Percentiles rank a stretch among this genome's conserved stretches.
Evolutionary conservation across 2,113 vertebrate species (phyloP).

Genomic region (Antidorcas marsupialis): DNA sequence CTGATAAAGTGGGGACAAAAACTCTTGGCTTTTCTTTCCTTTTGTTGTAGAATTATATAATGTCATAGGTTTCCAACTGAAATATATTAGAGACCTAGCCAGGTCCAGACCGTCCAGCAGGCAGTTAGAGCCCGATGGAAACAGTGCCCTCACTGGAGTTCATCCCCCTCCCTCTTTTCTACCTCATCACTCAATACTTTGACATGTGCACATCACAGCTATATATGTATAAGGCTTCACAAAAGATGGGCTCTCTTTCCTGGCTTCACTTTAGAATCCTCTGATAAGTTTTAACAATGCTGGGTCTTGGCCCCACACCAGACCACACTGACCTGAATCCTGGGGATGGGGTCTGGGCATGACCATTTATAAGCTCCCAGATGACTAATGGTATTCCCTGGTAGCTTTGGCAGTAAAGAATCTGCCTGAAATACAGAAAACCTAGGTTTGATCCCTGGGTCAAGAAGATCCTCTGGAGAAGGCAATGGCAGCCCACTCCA

Average conservation of each 20-base stretch:
- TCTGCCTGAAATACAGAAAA: not conserved
- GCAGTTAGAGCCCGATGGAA: not conserved
- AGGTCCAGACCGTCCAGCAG: not conserved
- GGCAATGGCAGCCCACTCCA: not conserved
- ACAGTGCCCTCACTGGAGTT: not conserved
- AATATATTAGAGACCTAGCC: not conserved
- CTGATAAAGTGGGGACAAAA: not conserved
- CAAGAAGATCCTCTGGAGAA: not conserved
- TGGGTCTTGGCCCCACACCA: not conserved
- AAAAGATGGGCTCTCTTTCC: not conserved
- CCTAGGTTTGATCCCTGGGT: not conserved
- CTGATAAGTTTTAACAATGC: not conserved
- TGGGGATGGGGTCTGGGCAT: not conserved
- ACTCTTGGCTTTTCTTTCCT: not conserved
- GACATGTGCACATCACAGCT: not conserved
- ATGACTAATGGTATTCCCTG: not conserved
- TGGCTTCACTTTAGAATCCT: not conserved
- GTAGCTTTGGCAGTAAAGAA: not conserved
- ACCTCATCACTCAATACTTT: not conserved
- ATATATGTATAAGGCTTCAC: not conserved
- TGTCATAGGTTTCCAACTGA: not conserved
- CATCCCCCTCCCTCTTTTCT: not conserved
- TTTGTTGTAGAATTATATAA: not conserved
- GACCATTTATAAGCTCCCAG: not conserved
- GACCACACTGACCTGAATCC: not conserved